These are phyloP conservation scores for Pedetes capensis DNA, from an alignment of 2,113 vertebrate species.

Conservation along the genomic window DNA sequence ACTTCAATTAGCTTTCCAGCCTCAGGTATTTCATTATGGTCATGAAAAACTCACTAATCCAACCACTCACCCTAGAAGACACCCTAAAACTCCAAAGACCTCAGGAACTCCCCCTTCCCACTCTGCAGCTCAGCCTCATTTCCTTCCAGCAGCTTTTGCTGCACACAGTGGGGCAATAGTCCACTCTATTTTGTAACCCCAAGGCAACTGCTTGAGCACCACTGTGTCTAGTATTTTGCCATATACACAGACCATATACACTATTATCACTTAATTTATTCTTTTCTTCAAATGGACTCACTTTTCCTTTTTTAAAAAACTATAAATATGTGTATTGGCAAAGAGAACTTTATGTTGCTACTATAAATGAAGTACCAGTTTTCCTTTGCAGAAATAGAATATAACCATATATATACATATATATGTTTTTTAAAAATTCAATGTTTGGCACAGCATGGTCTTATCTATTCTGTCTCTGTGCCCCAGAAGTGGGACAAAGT, in stretches of 20 bases:
- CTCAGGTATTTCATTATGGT: neutral
- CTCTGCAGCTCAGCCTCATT: neutral
- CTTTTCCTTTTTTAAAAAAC: neutral
- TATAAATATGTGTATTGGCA: neutral
- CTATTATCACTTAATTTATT: neutral
- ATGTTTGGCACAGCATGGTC: neutral
- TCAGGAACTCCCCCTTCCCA: neutral
- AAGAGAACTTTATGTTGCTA: constrained; percentile 2
- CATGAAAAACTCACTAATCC: neutral
- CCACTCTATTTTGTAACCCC: neutral
- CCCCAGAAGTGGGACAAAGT: neutral
- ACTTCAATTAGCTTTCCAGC: no score
- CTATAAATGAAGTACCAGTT: constrained; percentile 31
- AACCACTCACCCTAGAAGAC: neutral
- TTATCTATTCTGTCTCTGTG: neutral
- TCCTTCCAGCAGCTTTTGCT: neutral
- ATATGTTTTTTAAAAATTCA: constrained; percentile 22
- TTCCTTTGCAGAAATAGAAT: constrained; percentile 40
- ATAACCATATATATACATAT: constrained; percentile 24
- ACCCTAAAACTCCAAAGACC: neutral
- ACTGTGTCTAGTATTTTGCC: neutral
- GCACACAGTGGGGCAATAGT: no score
- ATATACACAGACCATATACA: neutral
- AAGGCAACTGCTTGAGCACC: neutral
- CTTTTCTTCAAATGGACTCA: constrained; percentile 32